A percentile compares a stretch with the other conserved stretches of the same genome.
These are phyloP conservation scores for Caenorhabditis latens DNA, from an alignment of 1,140 invertebrate genomes.

Conservation along the genomic window DNA sequence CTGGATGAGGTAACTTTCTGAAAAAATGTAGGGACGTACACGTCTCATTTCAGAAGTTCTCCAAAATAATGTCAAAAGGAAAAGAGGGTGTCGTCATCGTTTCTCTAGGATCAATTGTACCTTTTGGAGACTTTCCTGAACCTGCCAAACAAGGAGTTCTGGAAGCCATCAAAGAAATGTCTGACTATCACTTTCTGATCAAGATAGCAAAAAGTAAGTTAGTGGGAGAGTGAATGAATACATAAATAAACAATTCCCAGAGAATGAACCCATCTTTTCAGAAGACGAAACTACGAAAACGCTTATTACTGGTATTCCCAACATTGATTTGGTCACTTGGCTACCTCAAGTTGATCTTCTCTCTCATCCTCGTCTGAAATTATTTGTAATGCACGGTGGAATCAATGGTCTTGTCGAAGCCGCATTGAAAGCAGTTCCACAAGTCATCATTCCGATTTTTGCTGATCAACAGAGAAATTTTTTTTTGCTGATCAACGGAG, in stretches of 20 bases:
- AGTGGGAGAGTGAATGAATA: neutral
- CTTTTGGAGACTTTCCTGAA: slow-evolving; percentile 10
- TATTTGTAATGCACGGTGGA: slow-evolving; percentile 73
- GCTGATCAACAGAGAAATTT: slow-evolving; percentile 71
- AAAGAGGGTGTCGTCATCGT: slow-evolving; percentile 62
- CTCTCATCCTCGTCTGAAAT: slow-evolving; percentile 61
- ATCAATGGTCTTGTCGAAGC: slow-evolving; percentile 70
- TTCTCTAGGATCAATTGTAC: slow-evolving; percentile 65
- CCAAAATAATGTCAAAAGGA: slow-evolving; percentile 62
- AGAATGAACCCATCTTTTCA: neutral
- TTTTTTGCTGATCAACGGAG: slow-evolving; percentile 71
- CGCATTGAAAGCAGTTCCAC: slow-evolving; percentile 67
- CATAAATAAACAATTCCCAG: neutral
- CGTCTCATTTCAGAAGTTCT: slow-evolving; percentile 50
- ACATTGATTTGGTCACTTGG: slow-evolving; percentile 68
- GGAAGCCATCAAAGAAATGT: slow-evolving; percentile 26
- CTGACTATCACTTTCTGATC: slow-evolving; percentile 65
- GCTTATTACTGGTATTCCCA: slow-evolving; percentile 27
- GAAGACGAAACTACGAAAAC: slow-evolving; percentile 50
- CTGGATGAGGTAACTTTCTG: slow-evolving; percentile 56
- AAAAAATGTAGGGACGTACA: neutral
- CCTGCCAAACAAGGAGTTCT: slow-evolving; percentile 1
- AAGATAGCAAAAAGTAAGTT: slow-evolving; percentile 58
- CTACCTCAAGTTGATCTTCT: slow-evolving; percentile 69
- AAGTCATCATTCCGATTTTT: slow-evolving; percentile 70